Conservation (phyloP, 2,797 vertebrate genomes). For the Lepilemur ruficaudatus region DNA sequence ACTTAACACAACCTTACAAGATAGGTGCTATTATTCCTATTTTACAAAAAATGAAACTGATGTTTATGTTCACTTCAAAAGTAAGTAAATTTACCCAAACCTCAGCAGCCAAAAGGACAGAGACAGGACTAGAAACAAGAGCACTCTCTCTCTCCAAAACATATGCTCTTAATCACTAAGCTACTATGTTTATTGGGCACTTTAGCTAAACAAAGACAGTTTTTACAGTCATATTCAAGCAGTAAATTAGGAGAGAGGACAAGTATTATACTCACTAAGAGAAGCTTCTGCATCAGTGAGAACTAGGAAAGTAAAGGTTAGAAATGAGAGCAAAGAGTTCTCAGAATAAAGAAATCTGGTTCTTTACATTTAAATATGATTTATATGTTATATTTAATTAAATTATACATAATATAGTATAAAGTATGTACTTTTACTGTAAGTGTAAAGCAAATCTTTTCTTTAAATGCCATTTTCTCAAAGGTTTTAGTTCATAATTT, state of each 20-base stretch:
- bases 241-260: not conserved
- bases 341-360: slow-evolving; percentile 17
- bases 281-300: slow-evolving; percentile 28
- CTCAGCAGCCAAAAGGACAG: slow-evolving; percentile 25
- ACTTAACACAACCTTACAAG: not conserved
- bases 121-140: slow-evolving; percentile 15
- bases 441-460: not conserved
- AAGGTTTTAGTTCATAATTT: slow-evolving; percentile 9
- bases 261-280: not conserved
- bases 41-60: not conserved
- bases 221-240: slow-evolving; percentile 11
- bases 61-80: slow-evolving; percentile 28
- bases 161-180: slow-evolving; percentile 12
- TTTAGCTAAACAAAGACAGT: not conserved
- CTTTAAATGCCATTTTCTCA: not conserved
- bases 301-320: not conserved
- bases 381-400: too few species aligned
- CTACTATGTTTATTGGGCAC: not conserved
- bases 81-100: not conserved
- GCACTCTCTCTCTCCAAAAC: not conserved
- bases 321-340: not conserved
- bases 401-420: not conserved
- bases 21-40: not conserved
- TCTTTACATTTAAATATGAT: not conserved
- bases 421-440: not conserved